Base-by-base conservation (phyloP, 2,888 invertebrate genomes). In the Agrotis clavis region DNA sequence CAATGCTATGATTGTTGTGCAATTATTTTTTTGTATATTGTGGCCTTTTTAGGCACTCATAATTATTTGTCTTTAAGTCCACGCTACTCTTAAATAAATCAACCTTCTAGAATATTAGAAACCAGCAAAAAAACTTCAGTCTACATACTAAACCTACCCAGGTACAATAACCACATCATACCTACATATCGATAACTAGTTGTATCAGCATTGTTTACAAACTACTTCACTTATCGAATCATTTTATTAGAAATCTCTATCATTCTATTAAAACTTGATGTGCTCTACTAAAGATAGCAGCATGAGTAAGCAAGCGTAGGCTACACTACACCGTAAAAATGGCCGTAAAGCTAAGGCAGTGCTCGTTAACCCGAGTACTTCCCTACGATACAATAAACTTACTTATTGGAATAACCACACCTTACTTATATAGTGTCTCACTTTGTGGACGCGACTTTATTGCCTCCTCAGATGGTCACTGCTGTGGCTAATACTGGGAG, bases 331-430 rank as follows among this genome's bases (percentile, higher is more conserved):
- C 86, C 90, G 87, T 94, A 93, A 94, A 94, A 91, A 87, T 81
- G 74, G 82, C 84, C 86, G 86, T 94, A 93, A 94, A 94, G 86
- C 66, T 80, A 79, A 85, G 88, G 86, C 81, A 84, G 89, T 87
- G 83, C 92, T 92, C 92, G 91, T 93, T 92, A 94, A 90, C 86
- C 82, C 85, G 85, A 91, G 90, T 89, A 91, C 91, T 93, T 92
- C 88, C 89, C 81, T 76, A 74, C 88, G 88, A 90, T 90, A 91
- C 91, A 92, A 93, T 93, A 94, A 93, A 93, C 86, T 91, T 86
- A 88, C 91, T 93, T 93, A 93, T 92, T 93, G 92, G 89, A 92
- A 91, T 91, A 91, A 92, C 90, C 90, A 88, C 93, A 91, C 92
- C 92, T 93, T 82, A 35, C 64, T 83, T 77, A 77, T 72, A 81